These are phyloP conservation scores for Schizopygopsis malacanthus DNA, from an alignment of 2,797 vertebrate species.

Conservation along the genomic window DNA sequence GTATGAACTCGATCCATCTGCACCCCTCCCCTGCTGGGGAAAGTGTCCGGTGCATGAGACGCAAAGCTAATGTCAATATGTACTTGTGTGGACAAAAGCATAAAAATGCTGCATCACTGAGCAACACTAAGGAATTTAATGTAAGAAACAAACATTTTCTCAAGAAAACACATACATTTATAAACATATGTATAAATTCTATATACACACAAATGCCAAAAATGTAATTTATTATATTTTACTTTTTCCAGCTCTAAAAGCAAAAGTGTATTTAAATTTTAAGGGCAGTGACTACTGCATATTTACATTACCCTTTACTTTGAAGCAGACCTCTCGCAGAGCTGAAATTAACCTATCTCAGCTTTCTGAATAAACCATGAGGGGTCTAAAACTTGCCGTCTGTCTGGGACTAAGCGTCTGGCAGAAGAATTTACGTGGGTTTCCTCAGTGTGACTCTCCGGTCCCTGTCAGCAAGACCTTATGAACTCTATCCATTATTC, in stretches of 20 bases:
- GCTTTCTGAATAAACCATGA: conserved; percentile 61
- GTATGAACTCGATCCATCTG: conserved; percentile 72
- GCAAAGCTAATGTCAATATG: conserved; percentile 45
- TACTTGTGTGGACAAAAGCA: conserved; percentile 42
- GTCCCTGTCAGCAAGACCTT: conserved; percentile 73
- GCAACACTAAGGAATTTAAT: background rate
- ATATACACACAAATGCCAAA: background rate
- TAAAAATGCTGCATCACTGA: conserved; percentile 14
- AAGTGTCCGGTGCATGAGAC: conserved; percentile 62
- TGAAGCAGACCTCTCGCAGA: conserved; percentile 32
- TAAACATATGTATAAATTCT: background rate
- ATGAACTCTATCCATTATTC: conserved; percentile 82
- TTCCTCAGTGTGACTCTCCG: conserved; percentile 59
- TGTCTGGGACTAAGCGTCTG: conserved; percentile 31
- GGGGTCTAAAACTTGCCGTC: conserved; percentile 42
- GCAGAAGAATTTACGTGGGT: conserved; percentile 16
- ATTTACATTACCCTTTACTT: conserved; percentile 45
- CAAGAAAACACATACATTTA: background rate
- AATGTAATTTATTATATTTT: background rate
- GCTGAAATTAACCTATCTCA: conserved; percentile 51
- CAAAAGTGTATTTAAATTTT: conserved; percentile 7
- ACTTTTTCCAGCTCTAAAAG: background rate
- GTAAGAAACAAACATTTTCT: background rate
- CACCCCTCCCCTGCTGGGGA: conserved; percentile 70
- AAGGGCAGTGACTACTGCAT: conserved; percentile 28